A percentile compares a stretch with the other conserved stretches of the same genome.
phyloP scores from a whole-genome alignment of 2,797 vertebrate species.

The Pagetopsis macropterus region DNA sequence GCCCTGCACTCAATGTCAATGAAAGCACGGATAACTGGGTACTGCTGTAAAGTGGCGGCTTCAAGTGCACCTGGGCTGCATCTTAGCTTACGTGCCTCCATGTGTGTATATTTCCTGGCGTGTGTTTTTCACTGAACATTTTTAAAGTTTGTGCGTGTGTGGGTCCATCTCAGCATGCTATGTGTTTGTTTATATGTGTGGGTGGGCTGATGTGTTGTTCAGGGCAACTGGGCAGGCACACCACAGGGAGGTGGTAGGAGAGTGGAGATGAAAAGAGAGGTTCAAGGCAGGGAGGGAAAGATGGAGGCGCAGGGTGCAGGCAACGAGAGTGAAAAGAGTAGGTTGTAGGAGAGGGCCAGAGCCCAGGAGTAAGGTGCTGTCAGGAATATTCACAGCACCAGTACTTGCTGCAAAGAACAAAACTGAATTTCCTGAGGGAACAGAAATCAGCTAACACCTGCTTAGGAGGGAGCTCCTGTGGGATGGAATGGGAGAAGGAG shows the following conservation, averaged over 20 bases:
- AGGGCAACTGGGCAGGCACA: slow-evolving; percentile 42
- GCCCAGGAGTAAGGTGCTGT: slow-evolving; percentile 74
- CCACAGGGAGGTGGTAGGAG: slow-evolving; percentile 32
- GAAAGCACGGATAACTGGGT: slow-evolving; percentile 28
- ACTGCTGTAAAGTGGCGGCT: slow-evolving; percentile 14
- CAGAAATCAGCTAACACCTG: slow-evolving; percentile 82
- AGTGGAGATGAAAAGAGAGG: slow-evolving; percentile 44
- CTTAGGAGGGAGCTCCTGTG: slow-evolving; percentile 69
- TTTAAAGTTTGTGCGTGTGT: no score
- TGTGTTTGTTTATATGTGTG: slow-evolving; percentile 14
- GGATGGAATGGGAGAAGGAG: slow-evolving; percentile 45
- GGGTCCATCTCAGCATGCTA: neutral
- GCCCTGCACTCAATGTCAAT: slow-evolving; percentile 32
- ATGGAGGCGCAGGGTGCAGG: slow-evolving; percentile 18
- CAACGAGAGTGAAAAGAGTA: slow-evolving; percentile 30
- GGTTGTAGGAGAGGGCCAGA: slow-evolving; percentile 37
- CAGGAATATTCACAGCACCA: slow-evolving; percentile 80
- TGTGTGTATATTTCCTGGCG: neutral
- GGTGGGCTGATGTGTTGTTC: slow-evolving; percentile 33
- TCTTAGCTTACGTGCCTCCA: slow-evolving; percentile 16
- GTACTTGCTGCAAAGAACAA: slow-evolving; percentile 76
- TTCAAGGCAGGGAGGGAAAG: slow-evolving; percentile 29
- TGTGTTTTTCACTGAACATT: no score
- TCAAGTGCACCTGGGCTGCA: slow-evolving; percentile 34
- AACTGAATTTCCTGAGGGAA: slow-evolving; percentile 76